Base-by-base conservation (phyloP, 2,888 invertebrate species). In the Drosophila algonquin region DNA sequence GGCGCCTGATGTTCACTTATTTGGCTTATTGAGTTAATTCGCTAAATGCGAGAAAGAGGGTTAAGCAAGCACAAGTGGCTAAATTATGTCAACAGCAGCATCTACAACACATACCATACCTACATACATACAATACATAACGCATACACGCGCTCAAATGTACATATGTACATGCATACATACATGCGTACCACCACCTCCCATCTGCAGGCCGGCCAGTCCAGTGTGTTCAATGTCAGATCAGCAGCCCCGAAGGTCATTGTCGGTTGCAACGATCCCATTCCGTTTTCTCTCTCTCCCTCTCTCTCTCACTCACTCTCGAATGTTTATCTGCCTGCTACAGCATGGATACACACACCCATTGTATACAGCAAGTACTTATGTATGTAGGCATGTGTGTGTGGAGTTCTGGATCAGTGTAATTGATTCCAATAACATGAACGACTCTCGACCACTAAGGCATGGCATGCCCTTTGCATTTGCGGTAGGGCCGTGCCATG, bases 391-490 rank as follows among this genome's bases (percentile, higher is more conserved):
- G 24, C 50, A 35, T 45, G 56, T 60, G 53, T 64, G 63, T 59
- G 64, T 73, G 63, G 18, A 51, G 64, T 65, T 69, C 60, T 67
- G 32, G 24, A 55, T 44, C 55, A 61, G 59, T 76, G 73, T 67
- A 79, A 83, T 87, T 87, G 80, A 87, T 89, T 89, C 52, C 87
- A 89, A 83, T 79, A 83, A 85, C 87, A 77, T 77, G 79, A 46
- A 30, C 40, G n/a, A 14, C 40, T 14, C 40, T 40, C 40, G 40
- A 35, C 35, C 35, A 32, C 9, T 10, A 32, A 73, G 77, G 78
- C 80, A 81, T 89, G 89, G 85, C 88, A 89, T 89, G 54, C 54
- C 51, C 40, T 58, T 67, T 27, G 71, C 64, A 67, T 81, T n/a
- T 85, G 85, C 61, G 80, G 79, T 85, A 79, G 83, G 83, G 63